These are phyloP conservation scores for Henricia sp. DNA, from an alignment of 53 echinoderm and acorn worm species.

Conservation along the genomic window DNA sequence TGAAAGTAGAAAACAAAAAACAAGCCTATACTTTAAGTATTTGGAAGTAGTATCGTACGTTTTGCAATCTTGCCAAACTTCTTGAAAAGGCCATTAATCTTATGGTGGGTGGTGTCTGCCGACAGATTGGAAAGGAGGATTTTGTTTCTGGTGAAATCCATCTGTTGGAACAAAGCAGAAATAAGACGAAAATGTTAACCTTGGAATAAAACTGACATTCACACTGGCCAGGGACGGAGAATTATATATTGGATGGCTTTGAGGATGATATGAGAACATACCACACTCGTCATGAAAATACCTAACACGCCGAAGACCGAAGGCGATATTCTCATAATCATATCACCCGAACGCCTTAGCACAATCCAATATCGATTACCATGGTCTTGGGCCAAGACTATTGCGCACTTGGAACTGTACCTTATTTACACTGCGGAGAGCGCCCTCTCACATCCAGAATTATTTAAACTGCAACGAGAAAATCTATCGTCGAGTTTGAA, in stretches of 20 bases:
- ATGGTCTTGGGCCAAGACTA: no score
- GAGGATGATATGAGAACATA: background rate
- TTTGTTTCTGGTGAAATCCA: background rate
- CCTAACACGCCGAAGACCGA: no score
- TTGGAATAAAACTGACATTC: background rate
- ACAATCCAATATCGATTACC: no score
- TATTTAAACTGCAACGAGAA: no score
- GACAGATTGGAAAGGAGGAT: slow-evolving; percentile 19
- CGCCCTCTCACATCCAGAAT: no score
- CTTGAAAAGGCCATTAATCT: background rate
- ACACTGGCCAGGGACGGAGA: no score
- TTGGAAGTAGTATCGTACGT: background rate
- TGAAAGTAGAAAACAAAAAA: background rate
- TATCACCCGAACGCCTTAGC: no score
- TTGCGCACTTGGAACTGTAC: no score
- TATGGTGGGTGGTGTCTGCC: background rate
- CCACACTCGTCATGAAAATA: background rate
- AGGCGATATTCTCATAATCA: no score
- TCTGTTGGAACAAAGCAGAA: background rate
- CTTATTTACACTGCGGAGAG: no score
- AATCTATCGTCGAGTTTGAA: no score
- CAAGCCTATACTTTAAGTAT: background rate
- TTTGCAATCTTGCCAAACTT: slow-evolving; percentile 9
- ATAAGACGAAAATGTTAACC: background rate
- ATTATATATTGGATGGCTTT: no score